Base-by-base conservation (phyloP, 2,113 vertebrate species). In the Cyprinodon tularosa region DNA sequence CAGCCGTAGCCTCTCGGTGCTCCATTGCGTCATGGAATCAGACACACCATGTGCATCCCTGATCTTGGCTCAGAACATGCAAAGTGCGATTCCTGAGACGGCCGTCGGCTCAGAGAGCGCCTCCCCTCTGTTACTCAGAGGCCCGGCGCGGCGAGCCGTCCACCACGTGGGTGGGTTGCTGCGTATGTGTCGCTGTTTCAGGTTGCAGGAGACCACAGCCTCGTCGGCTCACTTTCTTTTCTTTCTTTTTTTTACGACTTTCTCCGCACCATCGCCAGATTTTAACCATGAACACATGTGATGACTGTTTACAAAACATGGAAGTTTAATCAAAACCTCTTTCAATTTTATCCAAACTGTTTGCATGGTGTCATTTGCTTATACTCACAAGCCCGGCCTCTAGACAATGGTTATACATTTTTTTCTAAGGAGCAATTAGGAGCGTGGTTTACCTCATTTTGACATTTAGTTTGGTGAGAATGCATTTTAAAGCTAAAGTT, bases 341-440 rank as follows among this genome's bases (percentile, higher is more conserved):
- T 64, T 84, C 87, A 81, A 82, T 93, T 90, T 83, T 88, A 78
- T 81, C 78, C 79, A 78, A 84, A 82, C 62, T 83, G 85, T 86
- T 88, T 74, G 86, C 79, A 90, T 79, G 81, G 86, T 80, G 82
- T 90, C 89, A 89, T 90, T 79, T 90, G 82, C 83, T 89, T 87
- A 84, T 76, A 83, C 81, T 89, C 72, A 78, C 70, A 80, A 74
- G 80, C 85, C 80, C 80, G 81, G 84, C 85, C 84, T 78, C 82
- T 80, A 72, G 72, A 84, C 72, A 68, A 80, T 29, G 45, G 71
- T 72, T 80, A 74, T 68, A 75, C 40, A 74, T 85, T 50, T 5
- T 74, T 57, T 61, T 72, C 81, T 62, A 77, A 64, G 77, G 50
- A 68, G 61, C 62, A 81, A 20, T 10, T 42, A 77, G 68, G 15